phyloP scores from a whole-genome alignment of 2,113 vertebrate species.

The Illadopsis cleaveri region DNA sequence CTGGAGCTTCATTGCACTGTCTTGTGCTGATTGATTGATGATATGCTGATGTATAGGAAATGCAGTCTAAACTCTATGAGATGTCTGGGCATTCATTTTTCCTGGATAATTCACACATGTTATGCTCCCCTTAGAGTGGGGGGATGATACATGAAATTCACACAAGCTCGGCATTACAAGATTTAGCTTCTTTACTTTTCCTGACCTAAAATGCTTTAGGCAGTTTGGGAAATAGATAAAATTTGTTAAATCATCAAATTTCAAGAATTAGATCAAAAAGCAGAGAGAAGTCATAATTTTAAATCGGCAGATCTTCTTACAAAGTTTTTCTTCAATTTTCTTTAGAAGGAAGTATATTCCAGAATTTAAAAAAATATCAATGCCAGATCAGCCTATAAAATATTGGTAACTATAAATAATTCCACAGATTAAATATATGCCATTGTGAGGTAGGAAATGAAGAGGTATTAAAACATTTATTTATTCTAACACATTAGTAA shows the following conservation, averaged over 20 bases:
- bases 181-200: background rate
- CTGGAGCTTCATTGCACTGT: background rate
- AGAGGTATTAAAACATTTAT: background rate
- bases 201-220: background rate
- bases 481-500: background rate
- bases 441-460: background rate
- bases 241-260: background rate
- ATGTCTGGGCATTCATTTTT: background rate
- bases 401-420: background rate
- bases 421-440: background rate
- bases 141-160: background rate
- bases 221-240: background rate
- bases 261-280: background rate
- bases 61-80: background rate
- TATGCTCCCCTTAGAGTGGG: background rate
- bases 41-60: background rate
- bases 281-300: background rate
- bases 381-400: background rate
- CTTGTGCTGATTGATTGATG: background rate
- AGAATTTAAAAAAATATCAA: background rate
- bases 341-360: background rate
- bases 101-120: background rate
- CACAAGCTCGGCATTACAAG: background rate
- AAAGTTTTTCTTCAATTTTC: background rate
- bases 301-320: background rate